Evolutionary conservation across 2,888 invertebrate species (phyloP), one percentile per base, ranked within the genome.

Genomic region (Clistopyga incitator): DNA sequence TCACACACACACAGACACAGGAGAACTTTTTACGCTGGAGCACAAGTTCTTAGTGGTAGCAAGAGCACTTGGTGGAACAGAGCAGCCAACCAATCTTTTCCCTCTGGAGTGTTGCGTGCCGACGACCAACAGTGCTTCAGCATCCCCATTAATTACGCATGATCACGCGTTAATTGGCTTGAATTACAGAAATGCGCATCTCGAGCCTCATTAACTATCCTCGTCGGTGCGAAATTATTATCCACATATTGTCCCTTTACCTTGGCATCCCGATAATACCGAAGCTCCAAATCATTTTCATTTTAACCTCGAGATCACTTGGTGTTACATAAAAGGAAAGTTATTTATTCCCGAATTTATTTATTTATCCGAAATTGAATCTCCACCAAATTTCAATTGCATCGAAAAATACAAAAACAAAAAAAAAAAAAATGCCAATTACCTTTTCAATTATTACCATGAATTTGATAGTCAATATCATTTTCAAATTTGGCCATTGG

Each of bases 131-230:
- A 78, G 78, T 59, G 59, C 65, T 59, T 18, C 80, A 79, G 84
- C 82, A 87, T 86, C 84, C 85, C 85, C 87, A 88, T 88, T 86
- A 89, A 88, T 89, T 89, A 87, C 82, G 78, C 61, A 80, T 80
- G 85, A 88, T 86, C 85, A 71, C 78, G 79, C 86, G 88, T 88
- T 89, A 89, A 90, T 90, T 89, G 88, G 87, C 86, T 89, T 79
- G 84, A 88, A 89, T 88, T 89, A 87, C 88, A 87, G 89, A 90
- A 90, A 89, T 85, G 85, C 86, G 86, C 82, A 86, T 81, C 75
- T 81, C 78, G 61, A 85, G 77, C 81, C 83, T 88, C 87, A 85
- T 86, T 84, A 86, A 85, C 78, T 77, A 84, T 84, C 65, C 59
- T 11, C 25, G 61, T 52, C 78, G 79, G 81, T 76, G 85, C 75